Conservation (phyloP, 2,113 vertebrate genomes). For the Synodontis membranacea region DNA sequence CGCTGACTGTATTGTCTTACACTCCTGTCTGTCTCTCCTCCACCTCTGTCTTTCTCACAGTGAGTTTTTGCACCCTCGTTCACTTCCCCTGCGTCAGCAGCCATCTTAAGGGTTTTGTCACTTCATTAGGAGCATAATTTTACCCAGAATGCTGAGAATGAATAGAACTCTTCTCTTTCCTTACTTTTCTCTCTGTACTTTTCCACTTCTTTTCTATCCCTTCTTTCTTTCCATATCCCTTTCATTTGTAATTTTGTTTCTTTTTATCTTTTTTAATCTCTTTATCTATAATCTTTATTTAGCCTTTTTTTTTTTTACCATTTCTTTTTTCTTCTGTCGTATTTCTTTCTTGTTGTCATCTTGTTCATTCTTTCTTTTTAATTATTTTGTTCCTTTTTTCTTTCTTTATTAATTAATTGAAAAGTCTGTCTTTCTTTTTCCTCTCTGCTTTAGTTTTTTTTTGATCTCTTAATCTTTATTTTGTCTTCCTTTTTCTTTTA, state of each 20-base stretch:
- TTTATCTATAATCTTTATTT: neutral
- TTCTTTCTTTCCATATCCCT: neutral
- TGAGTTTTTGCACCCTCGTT: neutral
- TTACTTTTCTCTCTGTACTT: neutral
- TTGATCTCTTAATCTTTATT: neutral
- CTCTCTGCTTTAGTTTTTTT: neutral
- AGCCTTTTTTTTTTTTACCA: neutral
- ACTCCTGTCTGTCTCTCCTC: neutral
- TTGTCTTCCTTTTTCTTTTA: neutral
- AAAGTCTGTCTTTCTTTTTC: neutral
- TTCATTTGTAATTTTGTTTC: neutral
- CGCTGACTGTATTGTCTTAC: constrained; percentile 30
- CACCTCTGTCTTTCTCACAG: neutral
- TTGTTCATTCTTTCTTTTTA: neutral
- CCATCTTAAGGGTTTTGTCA: neutral
- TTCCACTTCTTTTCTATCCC: neutral
- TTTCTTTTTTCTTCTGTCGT: neutral
- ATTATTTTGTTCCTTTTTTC: neutral
- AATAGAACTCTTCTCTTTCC: neutral
- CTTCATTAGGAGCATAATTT: neutral
- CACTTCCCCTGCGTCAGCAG: neutral
- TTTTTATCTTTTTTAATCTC: neutral
- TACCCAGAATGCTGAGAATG: constrained; percentile 7
- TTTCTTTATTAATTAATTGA: neutral
- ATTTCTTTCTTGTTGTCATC: neutral